A percentile compares a stretch with the other conserved stretches of the same genome.
phyloP scores from a whole-genome alignment of 2,797 vertebrate genomes.

The Coregonus suidteri region DNA sequence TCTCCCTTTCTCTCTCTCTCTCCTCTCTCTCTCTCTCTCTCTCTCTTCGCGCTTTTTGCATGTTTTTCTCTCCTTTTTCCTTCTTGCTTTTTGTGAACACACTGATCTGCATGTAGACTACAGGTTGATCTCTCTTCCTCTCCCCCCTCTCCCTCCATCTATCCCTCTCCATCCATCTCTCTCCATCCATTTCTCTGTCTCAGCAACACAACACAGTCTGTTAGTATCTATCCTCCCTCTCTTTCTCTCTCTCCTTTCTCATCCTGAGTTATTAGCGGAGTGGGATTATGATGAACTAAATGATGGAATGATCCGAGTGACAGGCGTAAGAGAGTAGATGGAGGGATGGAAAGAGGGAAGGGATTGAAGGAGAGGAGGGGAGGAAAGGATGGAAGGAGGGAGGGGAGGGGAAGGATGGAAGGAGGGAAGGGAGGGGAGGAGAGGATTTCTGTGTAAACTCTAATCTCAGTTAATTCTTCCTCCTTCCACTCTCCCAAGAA shows the following conservation, averaged over 20 bases:
- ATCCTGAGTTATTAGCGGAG: neutral
- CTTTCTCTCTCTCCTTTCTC: neutral
- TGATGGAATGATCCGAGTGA: neutral
- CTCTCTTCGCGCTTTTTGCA: too few relatives aligned
- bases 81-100: too few relatives aligned
- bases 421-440: neutral
- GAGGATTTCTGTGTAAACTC: constrained; percentile 12
- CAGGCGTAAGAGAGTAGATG: neutral
- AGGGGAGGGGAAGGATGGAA: neutral
- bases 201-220: neutral
- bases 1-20: too few relatives aligned
- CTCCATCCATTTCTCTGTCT: neutral
- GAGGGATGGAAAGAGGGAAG: neutral
- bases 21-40: too few relatives aligned
- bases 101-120: too few relatives aligned
- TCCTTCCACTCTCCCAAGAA: constrained; percentile 12
- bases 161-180: too few relatives aligned
- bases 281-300: neutral
- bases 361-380: too few relatives aligned
- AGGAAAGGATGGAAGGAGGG: too few relatives aligned
- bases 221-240: neutral
- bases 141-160: too few relatives aligned
- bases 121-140: too few relatives aligned
- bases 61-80: too few relatives aligned
- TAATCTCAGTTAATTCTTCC: constrained; percentile 11